Base-by-base conservation (phyloP, 2,113 vertebrate species). In the Platycercus adscitus region DNA sequence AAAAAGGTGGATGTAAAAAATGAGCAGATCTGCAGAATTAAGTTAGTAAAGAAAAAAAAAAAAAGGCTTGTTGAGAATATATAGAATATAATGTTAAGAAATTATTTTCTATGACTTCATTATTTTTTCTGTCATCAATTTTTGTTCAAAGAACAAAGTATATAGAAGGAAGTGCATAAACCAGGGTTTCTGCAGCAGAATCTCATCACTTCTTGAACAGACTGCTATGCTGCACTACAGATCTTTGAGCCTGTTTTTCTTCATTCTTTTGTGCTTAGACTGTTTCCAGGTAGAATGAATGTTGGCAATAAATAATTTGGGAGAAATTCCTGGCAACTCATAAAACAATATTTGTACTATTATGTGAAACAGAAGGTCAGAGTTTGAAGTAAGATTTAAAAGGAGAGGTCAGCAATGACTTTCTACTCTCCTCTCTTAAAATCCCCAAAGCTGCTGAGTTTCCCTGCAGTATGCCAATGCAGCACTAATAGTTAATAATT, bases 301-400 rank as follows among this genome's bases (percentile, higher is more conserved):
- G 72, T 15, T 64, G 35, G 76, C 47, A 90, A 81, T 97, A 95
- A 96, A 96, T 95, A 96, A 96, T 96, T 88, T 64, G 35, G 39
- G 33, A 78, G 79, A 93, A 96, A 95, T 78, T 96, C 72, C 80
- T 90, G 90, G 72, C 88, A 96, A 96, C 90, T 86, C 93, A 88
- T 96, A 96, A 96, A 96, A 64, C 86, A 90, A 56, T 94, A 90
- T 93, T 94, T 86, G 18, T 79, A 83, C 55, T 78, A 58, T 95
- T 88, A 93, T 44, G 56, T 91, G 95, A 94, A 95, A 73, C 64
- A 92, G 63, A 73, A 94, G 95, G 91, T 90, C 88, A 94, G 71
- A 86, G 68, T 86, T 60, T 82, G 79, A 86, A 84, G 69, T 25
- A 66, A 84, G 72, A 75, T 95, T 95, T 94, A 85, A 94, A 92